A percentile compares a stretch with the other conserved stretches of the same genome.
Evolutionary conservation across 1,140 invertebrate genomes (phyloP).

Genomic region (Bombus fervidus): DNA sequence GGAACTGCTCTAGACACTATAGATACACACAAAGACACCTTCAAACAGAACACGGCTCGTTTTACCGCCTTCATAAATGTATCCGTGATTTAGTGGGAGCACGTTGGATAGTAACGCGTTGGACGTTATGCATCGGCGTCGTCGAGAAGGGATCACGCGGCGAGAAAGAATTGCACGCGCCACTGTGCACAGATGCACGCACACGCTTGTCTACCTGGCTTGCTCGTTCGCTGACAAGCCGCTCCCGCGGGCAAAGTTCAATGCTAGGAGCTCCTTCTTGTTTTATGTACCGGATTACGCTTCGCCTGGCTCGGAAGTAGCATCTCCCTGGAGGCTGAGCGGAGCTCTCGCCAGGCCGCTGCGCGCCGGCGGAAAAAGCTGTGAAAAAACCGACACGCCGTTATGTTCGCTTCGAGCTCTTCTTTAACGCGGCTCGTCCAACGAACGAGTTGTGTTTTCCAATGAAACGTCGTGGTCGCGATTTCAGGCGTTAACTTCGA

Average conservation of each 20-base stretch:
- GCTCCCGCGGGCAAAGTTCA: constrained; percentile 70
- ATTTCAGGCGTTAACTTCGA: not conserved
- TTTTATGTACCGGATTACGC: constrained; percentile 68
- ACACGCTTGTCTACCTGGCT: constrained; percentile 23
- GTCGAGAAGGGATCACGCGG: constrained; percentile 3
- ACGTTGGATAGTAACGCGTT: constrained; percentile 54
- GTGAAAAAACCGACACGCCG: constrained; percentile 22
- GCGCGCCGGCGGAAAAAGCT: constrained; percentile 20
- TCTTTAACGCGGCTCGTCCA: constrained; percentile 4
- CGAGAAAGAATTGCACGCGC: too few species aligned
- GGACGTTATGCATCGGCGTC: not conserved
- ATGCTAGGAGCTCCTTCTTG: constrained; percentile 62
- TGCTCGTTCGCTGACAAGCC: constrained; percentile 55
- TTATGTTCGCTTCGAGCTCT: constrained; percentile 31
- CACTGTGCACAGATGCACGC: constrained; percentile 18
- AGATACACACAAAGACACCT: not conserved
- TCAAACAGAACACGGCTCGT: constrained; percentile 6
- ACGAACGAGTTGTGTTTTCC: not conserved
- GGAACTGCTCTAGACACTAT: not conserved
- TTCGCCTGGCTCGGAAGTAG: constrained; percentile 55
- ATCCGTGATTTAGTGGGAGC: constrained; percentile 64
- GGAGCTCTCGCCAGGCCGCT: not conserved
- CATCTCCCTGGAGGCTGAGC: constrained; percentile 48
- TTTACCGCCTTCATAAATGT: constrained; percentile 63
- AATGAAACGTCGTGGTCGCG: not conserved